These are phyloP conservation scores for Caenorhabditis uteleia DNA, from an alignment of 2,888 invertebrate species.

Conservation along the genomic window DNA sequence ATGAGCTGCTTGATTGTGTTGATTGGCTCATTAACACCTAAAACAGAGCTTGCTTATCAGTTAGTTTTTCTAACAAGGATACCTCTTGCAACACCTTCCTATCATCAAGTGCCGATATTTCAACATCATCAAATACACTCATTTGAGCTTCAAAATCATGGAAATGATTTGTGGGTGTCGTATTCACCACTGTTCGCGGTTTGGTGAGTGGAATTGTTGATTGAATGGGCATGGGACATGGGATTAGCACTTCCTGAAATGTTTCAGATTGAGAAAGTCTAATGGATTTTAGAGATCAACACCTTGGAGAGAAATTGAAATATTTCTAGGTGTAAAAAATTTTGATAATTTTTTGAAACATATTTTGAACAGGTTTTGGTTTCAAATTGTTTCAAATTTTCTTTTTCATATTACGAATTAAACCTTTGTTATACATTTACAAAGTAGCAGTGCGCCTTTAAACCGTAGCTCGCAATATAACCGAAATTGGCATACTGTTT, in stretches of 20 bases:
- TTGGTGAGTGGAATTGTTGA: slow-evolving; percentile 1
- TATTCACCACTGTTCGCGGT: slow-evolving; percentile 1
- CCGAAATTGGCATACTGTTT: too few relatives aligned
- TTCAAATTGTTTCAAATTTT: too few relatives aligned
- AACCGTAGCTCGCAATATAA: too few relatives aligned
- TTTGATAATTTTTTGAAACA: too few relatives aligned
- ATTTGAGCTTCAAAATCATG: slow-evolving; percentile 55
- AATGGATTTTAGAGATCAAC: not conserved
- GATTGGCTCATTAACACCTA: too few relatives aligned
- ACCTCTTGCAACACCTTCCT: slow-evolving; percentile 49
- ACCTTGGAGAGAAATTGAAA: not conserved
- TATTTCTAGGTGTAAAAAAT: too few relatives aligned
- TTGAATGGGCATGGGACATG: slow-evolving; percentile 4
- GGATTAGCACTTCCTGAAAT: slow-evolving; percentile 26
- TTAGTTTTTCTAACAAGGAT: not conserved
- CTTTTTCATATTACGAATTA: too few relatives aligned
- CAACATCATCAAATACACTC: slow-evolving; percentile 61
- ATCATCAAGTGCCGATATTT: slow-evolving; percentile 60
- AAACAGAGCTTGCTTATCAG: too few relatives aligned
- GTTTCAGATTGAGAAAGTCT: too few relatives aligned
- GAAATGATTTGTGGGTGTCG: slow-evolving; percentile 18
- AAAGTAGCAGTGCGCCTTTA: too few relatives aligned
- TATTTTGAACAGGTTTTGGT: too few relatives aligned
- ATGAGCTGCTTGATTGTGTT: slow-evolving; percentile 12
- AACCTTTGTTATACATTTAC: too few relatives aligned